Evolutionary conservation across 2,797 vertebrate genomes (phyloP).

Genomic region (Chiloscyllium punctatum): DNA sequence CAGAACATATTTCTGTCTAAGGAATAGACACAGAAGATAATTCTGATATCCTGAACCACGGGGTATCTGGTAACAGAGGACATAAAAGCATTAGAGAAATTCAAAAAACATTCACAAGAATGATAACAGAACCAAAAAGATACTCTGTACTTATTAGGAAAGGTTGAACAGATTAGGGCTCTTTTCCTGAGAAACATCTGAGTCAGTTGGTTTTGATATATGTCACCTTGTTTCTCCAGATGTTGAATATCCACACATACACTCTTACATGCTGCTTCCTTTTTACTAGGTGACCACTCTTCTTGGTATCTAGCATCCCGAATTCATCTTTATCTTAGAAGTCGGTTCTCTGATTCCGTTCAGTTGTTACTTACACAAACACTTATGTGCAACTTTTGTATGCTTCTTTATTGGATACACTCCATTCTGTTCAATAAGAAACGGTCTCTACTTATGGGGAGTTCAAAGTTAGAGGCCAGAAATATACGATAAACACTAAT

Average conservation of each 20-base stretch:
- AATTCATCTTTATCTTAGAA: too few relatives aligned
- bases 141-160: not conserved
- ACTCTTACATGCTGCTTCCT: too few relatives aligned
- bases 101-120: not conserved
- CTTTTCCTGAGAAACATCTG: not conserved
- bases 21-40: not conserved
- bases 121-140: not conserved
- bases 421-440: too few relatives aligned
- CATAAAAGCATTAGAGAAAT: not conserved
- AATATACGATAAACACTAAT: not conserved
- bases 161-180: not conserved
- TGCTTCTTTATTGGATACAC: too few relatives aligned
- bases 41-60: not conserved
- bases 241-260: too few relatives aligned
- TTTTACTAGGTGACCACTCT: too few relatives aligned
- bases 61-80: not conserved
- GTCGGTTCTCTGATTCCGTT: too few relatives aligned
- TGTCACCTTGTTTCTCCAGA: too few relatives aligned
- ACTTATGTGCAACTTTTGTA: too few relatives aligned
- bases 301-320: too few relatives aligned
- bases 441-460: not conserved
- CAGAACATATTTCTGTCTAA: not conserved
- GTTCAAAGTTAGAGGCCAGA: not conserved
- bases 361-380: too few relatives aligned
- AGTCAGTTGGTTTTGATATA: too few relatives aligned